Evolutionary conservation across 2,888 invertebrate species (phyloP), one percentile per base, ranked within the genome.

Genomic region (Pterostichus niger): DNA sequence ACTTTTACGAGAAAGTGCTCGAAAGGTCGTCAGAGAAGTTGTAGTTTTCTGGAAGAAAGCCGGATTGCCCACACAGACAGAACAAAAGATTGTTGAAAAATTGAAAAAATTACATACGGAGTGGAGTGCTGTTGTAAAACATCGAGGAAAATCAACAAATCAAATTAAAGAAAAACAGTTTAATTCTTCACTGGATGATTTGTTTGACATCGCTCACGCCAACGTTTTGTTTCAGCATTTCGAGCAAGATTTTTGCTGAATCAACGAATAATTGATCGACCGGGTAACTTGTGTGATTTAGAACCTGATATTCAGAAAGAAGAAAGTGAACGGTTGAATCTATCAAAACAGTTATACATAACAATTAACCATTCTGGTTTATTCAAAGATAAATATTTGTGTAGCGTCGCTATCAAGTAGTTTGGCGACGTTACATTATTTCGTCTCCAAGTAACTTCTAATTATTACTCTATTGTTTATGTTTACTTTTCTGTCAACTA

Each of bases 11-110:
- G 54, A 54, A 54, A 54, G 54, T 17, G 54, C 54, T 49, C 49
- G 49, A 49, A 6, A 15, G 10, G 59, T 17, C 11, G 17, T 17
- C n/a, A 17, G 6, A 2, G 59, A 59, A 59, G 17, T 59, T 24
- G 10, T 59, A 17, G 24, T 56, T 56, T 56, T 56, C 31, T 59
- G 59, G 59, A 15, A 59, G 6, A 59, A 59, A 17, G 17, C 17
- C 5, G 24, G 31, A 59, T 13, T 59, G 11, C 59, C 17, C 4
- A 17, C 17, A 11, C 59, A 59, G 24, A 24, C 24, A 24, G 24
- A 24, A 24, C 24, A 10, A 9, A 59, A 10, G 31, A 1, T n/a
- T 1, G 31, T 59, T 4, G 9, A 17, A 59, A 59, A 59, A 17
- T 15, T 59, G 10, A 24, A 59, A 59, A 59, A 24, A 24, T 10